Conservation (phyloP, 2,797 vertebrate species). For the Tokudaia muenninki region DNA sequence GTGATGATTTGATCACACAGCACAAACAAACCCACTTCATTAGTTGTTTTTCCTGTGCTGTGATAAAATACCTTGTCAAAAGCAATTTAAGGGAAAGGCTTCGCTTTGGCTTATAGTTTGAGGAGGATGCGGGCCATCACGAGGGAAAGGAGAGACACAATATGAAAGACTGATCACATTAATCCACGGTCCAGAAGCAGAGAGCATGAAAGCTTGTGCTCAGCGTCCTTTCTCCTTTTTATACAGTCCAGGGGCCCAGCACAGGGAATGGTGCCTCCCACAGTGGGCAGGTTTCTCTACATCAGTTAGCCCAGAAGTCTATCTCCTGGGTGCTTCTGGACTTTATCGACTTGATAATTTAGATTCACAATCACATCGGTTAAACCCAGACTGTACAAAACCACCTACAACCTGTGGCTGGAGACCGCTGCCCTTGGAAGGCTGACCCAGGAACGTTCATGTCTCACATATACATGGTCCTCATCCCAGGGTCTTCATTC, state of each 20-base stretch:
- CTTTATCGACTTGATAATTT: too few species aligned
- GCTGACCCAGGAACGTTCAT: background rate
- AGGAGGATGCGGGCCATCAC: background rate
- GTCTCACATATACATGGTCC: rapidly evolving
- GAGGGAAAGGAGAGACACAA: background rate
- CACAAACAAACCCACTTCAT: background rate
- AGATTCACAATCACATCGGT: background rate
- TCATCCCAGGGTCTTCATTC: background rate
- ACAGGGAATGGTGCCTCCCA: background rate
- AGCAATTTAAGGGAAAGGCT: background rate
- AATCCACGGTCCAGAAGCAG: background rate
- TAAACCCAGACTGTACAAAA: background rate
- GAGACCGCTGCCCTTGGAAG: background rate
- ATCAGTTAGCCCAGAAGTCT: background rate
- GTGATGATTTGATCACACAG: background rate
- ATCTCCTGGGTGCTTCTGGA: background rate
- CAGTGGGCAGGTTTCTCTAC: background rate
- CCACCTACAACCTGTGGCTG: background rate
- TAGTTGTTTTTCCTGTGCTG: background rate
- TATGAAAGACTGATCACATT: background rate
- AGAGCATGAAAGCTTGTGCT: background rate
- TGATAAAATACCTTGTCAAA: background rate
- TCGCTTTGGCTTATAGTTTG: background rate
- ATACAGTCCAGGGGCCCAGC: background rate
- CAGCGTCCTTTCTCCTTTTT: background rate